Evolutionary conservation across 2,888 invertebrate species (phyloP), one percentile per base, ranked within the genome.

Genomic region (Dimorphilus gyrociliatus): DNA sequence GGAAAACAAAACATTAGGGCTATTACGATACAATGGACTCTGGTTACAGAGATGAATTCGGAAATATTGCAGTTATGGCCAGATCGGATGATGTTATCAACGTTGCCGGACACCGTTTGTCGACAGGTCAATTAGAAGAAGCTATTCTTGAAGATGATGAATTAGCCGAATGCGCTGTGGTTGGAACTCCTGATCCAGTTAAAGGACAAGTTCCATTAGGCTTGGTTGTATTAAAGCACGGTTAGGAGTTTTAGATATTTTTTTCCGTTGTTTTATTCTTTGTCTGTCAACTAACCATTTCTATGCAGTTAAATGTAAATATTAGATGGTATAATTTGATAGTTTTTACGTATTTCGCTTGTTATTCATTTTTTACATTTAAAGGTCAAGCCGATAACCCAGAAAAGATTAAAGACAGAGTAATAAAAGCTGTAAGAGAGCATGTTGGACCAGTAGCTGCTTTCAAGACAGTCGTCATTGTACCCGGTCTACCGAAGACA

Each of bases 21-120:
- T 82, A 74, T 60, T 84, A 90, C 53, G 86, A 88, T 52, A 88
- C 88, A 0, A 86, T 86, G 79, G 90, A 90, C 55, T 84, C 84
- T 1, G 90, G 88, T 0, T 81, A 78, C 60, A 70, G 74, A 33
- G 82, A 84, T 51, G 72, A 76, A 31, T 73, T 76, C 41, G 84
- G 84, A 1, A 80, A 80, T 32, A 70, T 90, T 2, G 82, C 77
- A 63, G 82, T 90, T 10, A 81, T 84, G 29, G 80, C 86, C 0
- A 69, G 90, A 19, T 84, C 81, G 36, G 90, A 90, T 64, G 90
- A 90, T 61, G 79, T 85, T 36, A 88, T 90, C 47, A 90, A 90
- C 57, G 88, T 90, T 1, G 82, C 90, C 1, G 90, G 88, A 0
- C 88, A 88, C 58, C 68, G 88, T 30, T 68, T 90, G 24, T 84